A percentile compares a stretch with the other conserved stretches of the same genome.
Evolutionary conservation across 2,797 vertebrate species (phyloP).

Genomic region (Sebastes oblongus): DNA sequence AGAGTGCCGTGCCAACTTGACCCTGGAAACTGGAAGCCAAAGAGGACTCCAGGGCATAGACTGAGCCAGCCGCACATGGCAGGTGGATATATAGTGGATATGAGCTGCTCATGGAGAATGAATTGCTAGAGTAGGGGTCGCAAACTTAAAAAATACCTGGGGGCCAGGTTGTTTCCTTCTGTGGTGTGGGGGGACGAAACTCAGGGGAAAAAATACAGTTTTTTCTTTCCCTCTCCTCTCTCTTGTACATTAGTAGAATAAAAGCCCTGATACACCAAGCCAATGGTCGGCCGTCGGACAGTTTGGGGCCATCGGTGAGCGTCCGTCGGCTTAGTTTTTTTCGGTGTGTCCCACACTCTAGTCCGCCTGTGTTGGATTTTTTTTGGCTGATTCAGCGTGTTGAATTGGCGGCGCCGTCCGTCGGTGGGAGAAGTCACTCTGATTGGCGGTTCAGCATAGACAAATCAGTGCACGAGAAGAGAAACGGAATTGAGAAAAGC

Average conservation of each 20-base stretch:
- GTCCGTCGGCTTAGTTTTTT: too few relatives aligned
- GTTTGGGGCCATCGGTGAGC: too few relatives aligned
- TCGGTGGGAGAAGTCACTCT: too few relatives aligned
- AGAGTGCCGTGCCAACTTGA: slow-evolving; percentile 45
- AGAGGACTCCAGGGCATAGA: slow-evolving; percentile 30
- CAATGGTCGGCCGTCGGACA: too few relatives aligned
- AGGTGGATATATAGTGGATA: slow-evolving; percentile 56
- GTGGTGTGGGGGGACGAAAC: neutral
- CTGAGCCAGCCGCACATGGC: slow-evolving; percentile 37
- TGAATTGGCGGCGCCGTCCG: too few relatives aligned
- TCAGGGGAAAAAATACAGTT: neutral
- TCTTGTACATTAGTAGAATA: too few relatives aligned
- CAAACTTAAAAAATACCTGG: slow-evolving; percentile 24
- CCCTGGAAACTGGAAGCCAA: slow-evolving; percentile 44
- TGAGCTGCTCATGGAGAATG: slow-evolving; percentile 21
- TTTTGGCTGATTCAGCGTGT: too few relatives aligned
- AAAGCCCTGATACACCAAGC: too few relatives aligned
- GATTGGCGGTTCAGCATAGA: too few relatives aligned
- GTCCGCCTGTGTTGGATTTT: fast-evolving
- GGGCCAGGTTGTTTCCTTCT: neutral
- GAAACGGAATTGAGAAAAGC: too few relatives aligned
- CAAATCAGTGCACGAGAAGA: too few relatives aligned
- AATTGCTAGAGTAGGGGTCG: slow-evolving; percentile 10
- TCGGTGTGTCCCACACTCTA: too few relatives aligned
- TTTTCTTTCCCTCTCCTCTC: neutral